Evolutionary conservation across 2,113 vertebrate genomes (phyloP).

Genomic region (Pterocles burchelli): DNA sequence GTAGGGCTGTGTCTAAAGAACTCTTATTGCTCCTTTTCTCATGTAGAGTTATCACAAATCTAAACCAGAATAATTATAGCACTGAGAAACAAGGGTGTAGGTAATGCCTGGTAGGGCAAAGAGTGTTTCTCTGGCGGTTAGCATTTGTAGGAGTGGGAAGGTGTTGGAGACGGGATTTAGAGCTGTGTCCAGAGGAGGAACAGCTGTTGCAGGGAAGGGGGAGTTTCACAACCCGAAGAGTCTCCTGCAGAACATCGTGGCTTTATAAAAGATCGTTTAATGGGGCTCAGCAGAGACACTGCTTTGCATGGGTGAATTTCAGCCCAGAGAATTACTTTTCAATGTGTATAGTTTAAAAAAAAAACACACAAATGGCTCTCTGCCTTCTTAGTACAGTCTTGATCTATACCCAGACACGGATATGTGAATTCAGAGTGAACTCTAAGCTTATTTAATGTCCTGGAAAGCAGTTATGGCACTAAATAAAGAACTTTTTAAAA

Average conservation of each 20-base stretch:
- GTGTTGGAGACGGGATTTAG: background rate
- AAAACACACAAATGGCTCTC: background rate
- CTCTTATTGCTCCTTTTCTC: background rate
- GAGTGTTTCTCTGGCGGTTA: background rate
- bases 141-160: background rate
- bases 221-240: background rate
- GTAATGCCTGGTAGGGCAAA: background rate
- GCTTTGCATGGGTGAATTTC: background rate
- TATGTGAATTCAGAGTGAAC: background rate
- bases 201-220: background rate
- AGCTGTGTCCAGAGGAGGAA: background rate
- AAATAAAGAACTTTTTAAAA: background rate
- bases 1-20: background rate
- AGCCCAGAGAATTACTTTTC: background rate
- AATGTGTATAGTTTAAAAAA: background rate
- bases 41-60: background rate
- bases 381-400: background rate
- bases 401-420: background rate
- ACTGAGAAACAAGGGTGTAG: background rate
- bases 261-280: background rate
- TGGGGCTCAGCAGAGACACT: background rate
- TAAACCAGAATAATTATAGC: background rate
- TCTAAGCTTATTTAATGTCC: background rate
- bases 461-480: background rate
- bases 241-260: background rate